Evolutionary conservation across 53 echinoderm and acorn worm species (phyloP).

Genomic region (Antedon mediterranea): DNA sequence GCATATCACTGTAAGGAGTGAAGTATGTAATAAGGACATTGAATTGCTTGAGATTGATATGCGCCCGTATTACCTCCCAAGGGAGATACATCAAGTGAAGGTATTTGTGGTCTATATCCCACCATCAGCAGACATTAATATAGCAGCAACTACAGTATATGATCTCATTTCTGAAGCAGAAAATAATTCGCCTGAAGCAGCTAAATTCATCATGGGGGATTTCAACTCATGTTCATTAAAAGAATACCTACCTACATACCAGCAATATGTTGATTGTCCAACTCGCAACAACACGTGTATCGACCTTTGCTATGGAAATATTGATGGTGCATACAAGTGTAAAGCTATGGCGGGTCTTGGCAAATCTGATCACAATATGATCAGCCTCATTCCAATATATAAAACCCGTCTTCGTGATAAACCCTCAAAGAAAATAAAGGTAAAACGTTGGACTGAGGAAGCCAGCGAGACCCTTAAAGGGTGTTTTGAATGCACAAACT

Average conservation of each 20-base stretch:
- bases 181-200: neutral
- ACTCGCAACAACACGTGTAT: slow-evolving; percentile 8
- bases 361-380: slow-evolving; percentile 14
- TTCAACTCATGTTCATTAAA: neutral
- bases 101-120: neutral
- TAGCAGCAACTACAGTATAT: neutral
- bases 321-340: neutral
- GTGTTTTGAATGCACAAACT: slow-evolving; percentile 12
- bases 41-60: neutral
- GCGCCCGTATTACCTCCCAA: slow-evolving; percentile 4
- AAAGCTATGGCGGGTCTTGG: slow-evolving; percentile 2
- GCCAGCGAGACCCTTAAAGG: slow-evolving; percentile 1
- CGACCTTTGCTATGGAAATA: slow-evolving; percentile 13
- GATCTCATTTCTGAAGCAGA: neutral
- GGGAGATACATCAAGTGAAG: neutral
- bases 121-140: neutral
- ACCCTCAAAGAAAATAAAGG: neutral
- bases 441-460: slow-evolving; percentile 14
- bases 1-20: slow-evolving; percentile 1
- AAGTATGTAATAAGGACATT: slow-evolving; percentile 4
- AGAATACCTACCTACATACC: neutral
- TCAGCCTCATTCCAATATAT: slow-evolving; percentile 9
- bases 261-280: slow-evolving; percentile 3
- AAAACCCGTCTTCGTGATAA: neutral
- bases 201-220: neutral